A percentile compares a stretch with the other conserved stretches of the same genome.
These are phyloP conservation scores for Bubo bubo DNA, from an alignment of 2,113 vertebrate genomes.

Conservation along the genomic window DNA sequence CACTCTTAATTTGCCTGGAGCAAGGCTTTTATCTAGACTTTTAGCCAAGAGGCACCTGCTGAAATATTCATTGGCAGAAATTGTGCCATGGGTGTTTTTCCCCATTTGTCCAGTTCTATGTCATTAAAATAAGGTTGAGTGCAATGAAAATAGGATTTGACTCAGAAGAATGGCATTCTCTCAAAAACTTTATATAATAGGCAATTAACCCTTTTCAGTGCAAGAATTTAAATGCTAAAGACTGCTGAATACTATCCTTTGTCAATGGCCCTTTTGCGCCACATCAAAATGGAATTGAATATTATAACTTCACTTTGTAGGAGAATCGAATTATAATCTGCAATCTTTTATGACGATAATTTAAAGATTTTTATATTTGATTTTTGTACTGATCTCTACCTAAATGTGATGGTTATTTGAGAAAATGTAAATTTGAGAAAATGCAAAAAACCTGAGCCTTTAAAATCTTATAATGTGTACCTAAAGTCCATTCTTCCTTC, in stretches of 20 bases:
- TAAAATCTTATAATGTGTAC: neutral
- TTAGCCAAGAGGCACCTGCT: conserved; percentile 83
- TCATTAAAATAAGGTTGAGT: conserved; percentile 72
- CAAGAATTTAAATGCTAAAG: neutral
- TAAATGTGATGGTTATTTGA: neutral
- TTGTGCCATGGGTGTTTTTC: conserved; percentile 78
- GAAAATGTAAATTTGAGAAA: neutral
- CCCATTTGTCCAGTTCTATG: conserved; percentile 78
- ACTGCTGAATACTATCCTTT: neutral
- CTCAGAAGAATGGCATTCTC: conserved; percentile 50
- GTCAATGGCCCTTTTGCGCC: neutral
- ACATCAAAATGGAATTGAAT: neutral
- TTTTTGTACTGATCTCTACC: neutral
- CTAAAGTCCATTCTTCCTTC: neutral
- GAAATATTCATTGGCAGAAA: conserved; percentile 84
- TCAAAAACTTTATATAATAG: conserved; percentile 64
- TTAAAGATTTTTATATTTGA: neutral
- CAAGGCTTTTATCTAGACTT: conserved; percentile 83
- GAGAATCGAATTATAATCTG: neutral
- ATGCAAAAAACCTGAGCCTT: neutral
- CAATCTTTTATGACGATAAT: neutral
- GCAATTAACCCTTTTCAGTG: conserved; percentile 67
- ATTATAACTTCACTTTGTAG: neutral
- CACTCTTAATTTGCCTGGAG: conserved; percentile 80
- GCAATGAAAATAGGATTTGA: conserved; percentile 70